Percentiles rank a stretch among this genome's conserved stretches.
phyloP scores from a whole-genome alignment of 2,113 vertebrate species.

The Herpetotheres cachinnans region DNA sequence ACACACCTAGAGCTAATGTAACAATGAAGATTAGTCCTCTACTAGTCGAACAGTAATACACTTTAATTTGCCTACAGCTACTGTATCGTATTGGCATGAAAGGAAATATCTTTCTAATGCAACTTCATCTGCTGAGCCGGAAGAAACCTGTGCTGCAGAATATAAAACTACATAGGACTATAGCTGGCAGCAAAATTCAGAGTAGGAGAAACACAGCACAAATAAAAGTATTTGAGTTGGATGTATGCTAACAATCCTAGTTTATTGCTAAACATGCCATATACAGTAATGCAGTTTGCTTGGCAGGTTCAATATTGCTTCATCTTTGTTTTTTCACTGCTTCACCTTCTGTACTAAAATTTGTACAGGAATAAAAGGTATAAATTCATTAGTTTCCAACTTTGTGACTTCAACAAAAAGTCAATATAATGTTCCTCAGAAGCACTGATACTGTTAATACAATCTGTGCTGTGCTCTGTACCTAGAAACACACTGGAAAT shows the following conservation, averaged over 20 bases:
- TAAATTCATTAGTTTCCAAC: neutral
- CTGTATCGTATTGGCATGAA: conserved; percentile 35
- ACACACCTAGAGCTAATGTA: conserved; percentile 49
- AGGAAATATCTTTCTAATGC: conserved; percentile 72
- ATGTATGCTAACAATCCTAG: conserved; percentile 61
- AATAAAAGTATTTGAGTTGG: conserved; percentile 54
- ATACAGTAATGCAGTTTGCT: neutral
- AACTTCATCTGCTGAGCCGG: conserved; percentile 64
- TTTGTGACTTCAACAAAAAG: neutral
- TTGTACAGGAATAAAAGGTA: neutral
- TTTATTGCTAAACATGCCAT: conserved; percentile 33
- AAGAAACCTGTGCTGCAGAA: conserved; percentile 69
- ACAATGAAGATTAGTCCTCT: conserved; percentile 67
- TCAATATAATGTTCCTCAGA: neutral
- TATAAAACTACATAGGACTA: conserved; percentile 44
- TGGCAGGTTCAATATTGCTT: neutral
- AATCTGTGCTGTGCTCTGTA: neutral
- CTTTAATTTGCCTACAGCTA: conserved; percentile 68
- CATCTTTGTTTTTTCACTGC: neutral
- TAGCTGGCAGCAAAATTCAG: conserved; percentile 65
- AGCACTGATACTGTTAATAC: neutral
- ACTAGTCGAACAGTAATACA: conserved; percentile 48
- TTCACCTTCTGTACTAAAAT: neutral
- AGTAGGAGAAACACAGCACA: conserved; percentile 58
- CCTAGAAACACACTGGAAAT: neutral